Base-by-base conservation (phyloP, 2,888 invertebrate genomes). In the Pseudeuparius sepicola region DNA sequence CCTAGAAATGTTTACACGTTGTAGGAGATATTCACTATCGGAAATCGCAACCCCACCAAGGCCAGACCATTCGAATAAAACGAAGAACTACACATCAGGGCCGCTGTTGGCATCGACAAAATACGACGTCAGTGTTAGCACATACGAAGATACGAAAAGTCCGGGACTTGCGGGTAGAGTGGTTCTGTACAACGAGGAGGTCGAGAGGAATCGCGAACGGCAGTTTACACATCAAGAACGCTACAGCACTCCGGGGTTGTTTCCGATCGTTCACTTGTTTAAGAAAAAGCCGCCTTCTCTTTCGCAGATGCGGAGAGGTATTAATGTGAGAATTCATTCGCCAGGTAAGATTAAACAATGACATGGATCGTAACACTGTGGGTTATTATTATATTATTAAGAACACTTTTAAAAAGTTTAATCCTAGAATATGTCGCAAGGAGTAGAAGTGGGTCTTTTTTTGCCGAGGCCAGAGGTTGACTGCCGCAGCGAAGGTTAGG, bases 101-200 rank as follows among this genome's bases (percentile, higher is more conserved):
- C 67, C 67, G 1, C 49, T 67, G 17, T 51, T 67, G 16, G 56
- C 64, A 20, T 64, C 67, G 1, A 62, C 64, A 4, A 56, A 58
- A 50, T 67, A 60, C 45, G 66, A 65, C 42, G 61, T 66, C 13
- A 66, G 63, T 50, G 56, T 65, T 2, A 65, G 60, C 30, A 56
- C 58, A 12, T 68, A 62, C 46, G 64, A 66, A 9, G 69, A 71
- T 48, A 61, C 64, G 3, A 65, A 66, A 48, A 70, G 69, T 47
- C 66, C 66, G 28, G 70, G 70, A 1, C 48, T 68, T 32, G 54
- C 64, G 2, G 59, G 62, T n/a, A 59, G 70, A 5, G 59, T 69
- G 38, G 66, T 67, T 0, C 61, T 63, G 43, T 70, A 71, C 41
- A 63, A 64, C 41, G 63, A 65, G 13, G 59, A 59, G 45, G 42